A percentile compares a stretch with the other conserved stretches of the same genome.
These are phyloP conservation scores for Setipinna tenuifilis DNA, from an alignment of 2,797 vertebrate genomes.

Conservation along the genomic window DNA sequence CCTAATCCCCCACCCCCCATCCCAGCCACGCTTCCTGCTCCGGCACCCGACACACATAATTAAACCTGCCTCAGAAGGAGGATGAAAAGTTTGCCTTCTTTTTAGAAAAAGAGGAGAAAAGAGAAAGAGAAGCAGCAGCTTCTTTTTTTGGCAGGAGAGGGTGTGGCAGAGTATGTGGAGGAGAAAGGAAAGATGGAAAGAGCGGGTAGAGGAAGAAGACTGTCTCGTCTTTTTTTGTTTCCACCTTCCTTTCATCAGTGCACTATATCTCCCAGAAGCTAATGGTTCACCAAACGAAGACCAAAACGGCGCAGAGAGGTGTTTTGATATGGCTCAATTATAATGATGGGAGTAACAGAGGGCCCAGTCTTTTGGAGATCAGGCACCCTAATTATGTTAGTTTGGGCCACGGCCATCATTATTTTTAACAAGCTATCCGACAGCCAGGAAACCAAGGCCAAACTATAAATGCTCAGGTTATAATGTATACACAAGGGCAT, in stretches of 20 bases:
- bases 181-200: not conserved
- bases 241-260: slow-evolving; percentile 69
- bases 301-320: slow-evolving; percentile 66
- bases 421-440: slow-evolving; percentile 61
- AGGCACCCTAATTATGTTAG: slow-evolving; percentile 62
- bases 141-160: slow-evolving; percentile 54
- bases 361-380: slow-evolving; percentile 60
- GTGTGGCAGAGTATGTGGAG: slow-evolving; percentile 25
- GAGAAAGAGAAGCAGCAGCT: slow-evolving; percentile 23
- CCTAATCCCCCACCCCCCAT: slow-evolving; percentile 30
- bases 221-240: slow-evolving; percentile 55
- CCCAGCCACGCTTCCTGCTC: slow-evolving; percentile 40
- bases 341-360: slow-evolving; percentile 58
- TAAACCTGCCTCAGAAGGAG: slow-evolving; percentile 66
- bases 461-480: slow-evolving; percentile 62
- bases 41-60: slow-evolving; percentile 64
- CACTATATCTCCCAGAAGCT: slow-evolving; percentile 67
- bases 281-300: slow-evolving; percentile 68
- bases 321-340: slow-evolving; percentile 67
- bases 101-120: slow-evolving; percentile 39
- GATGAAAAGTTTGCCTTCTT: slow-evolving; percentile 55
- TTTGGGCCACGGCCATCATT: slow-evolving; percentile 68
- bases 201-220: slow-evolving; percentile 44
- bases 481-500: slow-evolving; percentile 50
- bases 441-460: slow-evolving; percentile 40